Percentiles rank a stretch among this genome's conserved stretches.
Conservation (phyloP, 2,797 vertebrate species). For the Heterohyrax brucei region DNA sequence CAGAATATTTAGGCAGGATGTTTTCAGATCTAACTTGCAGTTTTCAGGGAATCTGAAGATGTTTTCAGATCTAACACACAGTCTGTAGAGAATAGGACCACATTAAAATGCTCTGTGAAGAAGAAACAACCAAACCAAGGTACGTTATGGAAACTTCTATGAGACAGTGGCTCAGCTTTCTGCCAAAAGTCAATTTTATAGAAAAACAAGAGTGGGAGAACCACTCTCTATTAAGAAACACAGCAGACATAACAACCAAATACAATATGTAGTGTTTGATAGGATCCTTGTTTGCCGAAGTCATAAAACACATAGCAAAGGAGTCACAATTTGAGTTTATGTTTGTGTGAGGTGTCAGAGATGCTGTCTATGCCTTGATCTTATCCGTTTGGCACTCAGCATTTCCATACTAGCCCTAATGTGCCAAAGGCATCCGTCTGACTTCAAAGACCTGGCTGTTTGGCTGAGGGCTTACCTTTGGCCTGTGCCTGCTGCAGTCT, state of each 20-base stretch:
- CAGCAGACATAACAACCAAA: neutral
- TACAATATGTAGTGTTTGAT: neutral
- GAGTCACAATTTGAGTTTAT: neutral
- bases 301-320: too few relatives aligned
- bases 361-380: rapidly evolving
- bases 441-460: neutral
- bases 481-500: neutral
- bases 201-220: neutral
- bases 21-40: neutral
- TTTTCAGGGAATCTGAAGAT: neutral
- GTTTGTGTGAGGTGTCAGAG: neutral
- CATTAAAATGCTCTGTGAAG: neutral
- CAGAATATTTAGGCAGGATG: neutral
- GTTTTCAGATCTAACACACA: neutral
- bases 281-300: neutral
- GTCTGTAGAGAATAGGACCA: neutral
- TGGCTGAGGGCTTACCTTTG: neutral
- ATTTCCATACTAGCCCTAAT: neutral
- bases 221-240: neutral
- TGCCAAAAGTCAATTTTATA: conserved; percentile 1
- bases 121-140: neutral
- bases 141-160: neutral
- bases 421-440: neutral
- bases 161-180: neutral
- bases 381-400: neutral